Base-by-base conservation (phyloP, 1,140 invertebrate species). In the Oscheius sp. region DNA sequence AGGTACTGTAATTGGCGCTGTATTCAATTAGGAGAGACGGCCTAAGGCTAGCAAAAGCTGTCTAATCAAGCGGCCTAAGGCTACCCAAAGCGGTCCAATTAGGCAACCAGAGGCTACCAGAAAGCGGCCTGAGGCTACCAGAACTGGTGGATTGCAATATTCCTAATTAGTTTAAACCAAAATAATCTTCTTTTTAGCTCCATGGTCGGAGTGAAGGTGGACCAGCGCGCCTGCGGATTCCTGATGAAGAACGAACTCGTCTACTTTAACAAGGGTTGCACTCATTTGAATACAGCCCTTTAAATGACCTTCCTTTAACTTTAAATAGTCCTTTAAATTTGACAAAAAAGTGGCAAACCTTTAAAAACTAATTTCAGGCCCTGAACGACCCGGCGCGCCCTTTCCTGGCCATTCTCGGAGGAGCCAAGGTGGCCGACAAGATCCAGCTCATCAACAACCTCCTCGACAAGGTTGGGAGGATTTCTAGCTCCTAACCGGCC, bases 31-130 rank as follows among this genome's bases (percentile, higher is more conserved):
- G n/a, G n/a, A n/a, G n/a, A n/a, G n/a, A n/a, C n/a, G n/a, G n/a
- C 97, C 99, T 87, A 89, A 97, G 84, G 95, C 95, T 38, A 96
- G 99, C n/a, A n/a, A n/a, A n/a, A n/a, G n/a, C n/a, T n/a, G n/a
- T n/a, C n/a, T n/a, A n/a, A n/a, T n/a, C n/a, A n/a, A n/a, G n/a
- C n/a, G n/a, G n/a, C n/a, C n/a, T n/a, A n/a, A n/a, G n/a, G n/a
- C n/a, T n/a, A n/a, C n/a, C n/a, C n/a, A n/a, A n/a, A n/a, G n/a
- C n/a, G n/a, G n/a, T n/a, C n/a, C n/a, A n/a, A n/a, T n/a, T n/a
- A n/a, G n/a, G n/a, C n/a, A n/a, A n/a, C n/a, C n/a, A n/a, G n/a
- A n/a, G n/a, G n/a, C n/a, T n/a, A n/a, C n/a, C n/a, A n/a, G n/a
- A n/a, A n/a, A n/a, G n/a, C n/a, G n/a, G n/a, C n/a, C n/a, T n/a